Evolutionary conservation across 2,888 invertebrate species (phyloP), one percentile per base, ranked within the genome.

Genomic region (Desoria tigrina): DNA sequence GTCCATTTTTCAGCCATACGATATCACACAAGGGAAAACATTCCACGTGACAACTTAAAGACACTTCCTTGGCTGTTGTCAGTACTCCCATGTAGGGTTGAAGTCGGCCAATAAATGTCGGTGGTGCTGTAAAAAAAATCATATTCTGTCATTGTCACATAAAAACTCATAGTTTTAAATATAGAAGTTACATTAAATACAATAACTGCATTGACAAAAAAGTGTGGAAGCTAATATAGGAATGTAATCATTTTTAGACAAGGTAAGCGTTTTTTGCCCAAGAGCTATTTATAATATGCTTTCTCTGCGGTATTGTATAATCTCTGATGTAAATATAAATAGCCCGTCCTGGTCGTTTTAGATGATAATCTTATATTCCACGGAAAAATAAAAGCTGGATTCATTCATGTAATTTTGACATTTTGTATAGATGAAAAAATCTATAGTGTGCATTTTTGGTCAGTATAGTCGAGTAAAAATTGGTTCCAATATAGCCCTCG

Each of bases 41-140:
- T 79, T 94, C 94, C 61, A 94, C 90, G 70, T 91, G 87, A 79
- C 94, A 94, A 1, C 89, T 89, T 18, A 94, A 83, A 62, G 84
- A 85, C 63, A 86, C 84, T 75, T 85, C 82, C 60, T 83, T 81
- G 14, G 90, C 87, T 62, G 90, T 90, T 70, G 79, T 78, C 49
- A 81, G 18, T 18, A 58, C 58, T 45, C 58, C 58, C 65, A 88
- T 88, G 82, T 92, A 92, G 1, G 89, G 89, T 45, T 87, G 87
- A 78, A 93, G 85, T 23, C 89, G 88, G 77, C 89, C 88, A 76
- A 94, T 92, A 81, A 94, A 93, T 69, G 89, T 87, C 3, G 94
- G 94, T 14, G 92, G 90, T 54, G 92, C 94, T 90, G 83, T 61
- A 83, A 84, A 53, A 50, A 64, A 18, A 53, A 57, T 49, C 62